Base-by-base conservation (phyloP, 2,888 invertebrate genomes). In the Cantharis rustica region DNA sequence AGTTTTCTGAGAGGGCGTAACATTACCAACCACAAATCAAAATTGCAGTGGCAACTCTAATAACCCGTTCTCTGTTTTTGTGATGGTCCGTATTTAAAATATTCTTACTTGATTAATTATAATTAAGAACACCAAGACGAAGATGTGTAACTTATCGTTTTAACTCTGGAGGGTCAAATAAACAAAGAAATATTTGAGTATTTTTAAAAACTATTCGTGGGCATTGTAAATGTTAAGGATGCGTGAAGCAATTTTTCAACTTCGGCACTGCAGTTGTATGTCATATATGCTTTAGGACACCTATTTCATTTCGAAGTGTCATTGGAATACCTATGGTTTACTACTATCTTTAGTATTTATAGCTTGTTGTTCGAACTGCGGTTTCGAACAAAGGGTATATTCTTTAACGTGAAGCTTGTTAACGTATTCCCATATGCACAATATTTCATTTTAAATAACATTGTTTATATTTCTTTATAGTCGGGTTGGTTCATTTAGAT, bases 391-490 rank as follows among this genome's bases (percentile, higher is more conserved):
- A 87, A 87, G 86, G 86, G 84, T 84, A 86, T 86, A 86, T 86
- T 86, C 87, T 87, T 86, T 85, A 85, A 84, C 84, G 84, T 84
- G 84, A 86, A 84, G 84, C 87, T 87, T 87, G 87, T 87, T 87
- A 87, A 87, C 86, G 86, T 86, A 85, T 86, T 84, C 85, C 85
- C 85, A 84, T 86, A 85, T 83, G 84, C 82, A 84, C 86, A 82
- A 86, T 87, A 87, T 86, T 86, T 87, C 86, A 87, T 86, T 85
- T 86, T 86, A 86, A 87, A 86, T 86, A 86, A 86, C 87, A 86
- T 86, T 86, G 87, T 87, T 87, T 87, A 87, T 87, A 87, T 86
- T 86, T 87, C 87, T 86, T 86, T 87, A 80, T 77, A 76, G 78
- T 79, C 76, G 86, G 85, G 85, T 84, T 81, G 83, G 81, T 85